phyloP scores from a whole-genome alignment of 1,140 invertebrate genomes.

The Aricia agestis region DNA sequence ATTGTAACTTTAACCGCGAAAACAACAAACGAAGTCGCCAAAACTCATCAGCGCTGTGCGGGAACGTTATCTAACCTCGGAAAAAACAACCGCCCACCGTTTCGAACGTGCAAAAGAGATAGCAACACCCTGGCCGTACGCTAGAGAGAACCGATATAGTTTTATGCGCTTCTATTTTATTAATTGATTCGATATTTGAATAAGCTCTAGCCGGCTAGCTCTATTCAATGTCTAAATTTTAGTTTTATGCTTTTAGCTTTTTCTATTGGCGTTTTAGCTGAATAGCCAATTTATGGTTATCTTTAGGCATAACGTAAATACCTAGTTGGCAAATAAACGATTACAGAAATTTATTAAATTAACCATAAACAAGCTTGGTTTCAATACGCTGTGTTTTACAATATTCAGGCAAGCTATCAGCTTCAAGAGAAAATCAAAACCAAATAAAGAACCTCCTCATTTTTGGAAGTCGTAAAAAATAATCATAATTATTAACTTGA shows the following conservation, averaged over 20 bases:
- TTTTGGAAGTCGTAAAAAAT: too few species aligned
- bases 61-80: constrained; percentile 56
- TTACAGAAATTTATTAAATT: not conserved
- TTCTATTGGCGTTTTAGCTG: not conserved
- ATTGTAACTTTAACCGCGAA: not conserved
- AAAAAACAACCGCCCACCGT: constrained; percentile 60
- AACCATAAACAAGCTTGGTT: too few species aligned
- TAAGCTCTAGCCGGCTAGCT: not conserved
- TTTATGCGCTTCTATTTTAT: constrained; percentile 39
- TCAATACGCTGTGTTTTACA: not conserved
- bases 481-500: not conserved
- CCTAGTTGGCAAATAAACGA: not conserved
- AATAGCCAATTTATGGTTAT: not conserved
- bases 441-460: too few species aligned
- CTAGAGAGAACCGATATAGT: constrained; percentile 39
- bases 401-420: not conserved
- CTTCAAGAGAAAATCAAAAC: too few species aligned
- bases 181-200: constrained; percentile 28
- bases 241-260: not conserved
- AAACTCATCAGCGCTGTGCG: constrained; percentile 48
- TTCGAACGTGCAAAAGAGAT: constrained; percentile 54
- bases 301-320: not conserved
- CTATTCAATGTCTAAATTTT: not conserved
- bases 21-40: constrained; percentile 27
- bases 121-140: constrained; percentile 27